Conservation (phyloP, 2,113 vertebrate species). For the Bos taurus region DNA sequence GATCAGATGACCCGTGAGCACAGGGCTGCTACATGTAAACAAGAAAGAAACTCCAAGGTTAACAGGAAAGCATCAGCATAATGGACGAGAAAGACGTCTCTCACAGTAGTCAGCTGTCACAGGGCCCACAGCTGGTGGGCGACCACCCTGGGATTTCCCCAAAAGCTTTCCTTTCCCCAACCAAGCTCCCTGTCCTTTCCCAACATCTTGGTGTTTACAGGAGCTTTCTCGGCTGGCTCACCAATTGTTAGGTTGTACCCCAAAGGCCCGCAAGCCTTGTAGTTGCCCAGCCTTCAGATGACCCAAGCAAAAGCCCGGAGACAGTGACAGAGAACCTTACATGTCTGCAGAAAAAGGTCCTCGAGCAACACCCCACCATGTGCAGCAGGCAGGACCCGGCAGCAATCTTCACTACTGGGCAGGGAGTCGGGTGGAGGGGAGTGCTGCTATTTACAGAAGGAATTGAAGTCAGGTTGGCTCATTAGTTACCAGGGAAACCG, state of each 20-base stretch:
- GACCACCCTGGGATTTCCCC: neutral
- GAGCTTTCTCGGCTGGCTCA: neutral
- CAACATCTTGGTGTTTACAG: neutral
- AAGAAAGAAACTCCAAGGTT: neutral
- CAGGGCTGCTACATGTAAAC: neutral
- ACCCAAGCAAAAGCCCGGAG: neutral
- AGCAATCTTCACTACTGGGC: neutral
- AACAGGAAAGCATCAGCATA: neutral
- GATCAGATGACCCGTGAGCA: neutral
- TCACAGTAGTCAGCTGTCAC: neutral
- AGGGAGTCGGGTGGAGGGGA: rapidly evolving
- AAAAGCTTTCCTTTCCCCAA: neutral
- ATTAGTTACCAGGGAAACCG: neutral
- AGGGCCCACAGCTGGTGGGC: neutral
- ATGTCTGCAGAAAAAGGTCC: neutral
- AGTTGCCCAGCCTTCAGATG: neutral
- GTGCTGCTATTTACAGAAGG: neutral
- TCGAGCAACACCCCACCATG: neutral
- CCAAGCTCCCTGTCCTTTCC: neutral
- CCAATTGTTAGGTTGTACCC: neutral
- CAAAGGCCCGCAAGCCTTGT: neutral
- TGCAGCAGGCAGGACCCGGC: neutral
- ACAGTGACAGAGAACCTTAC: neutral
- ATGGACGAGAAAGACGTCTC: neutral
- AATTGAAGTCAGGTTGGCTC: neutral